A percentile compares a stretch with the other conserved stretches of the same genome.
phyloP scores from a whole-genome alignment of 2,113 vertebrate species.

The Bombycilla garrulus region DNA sequence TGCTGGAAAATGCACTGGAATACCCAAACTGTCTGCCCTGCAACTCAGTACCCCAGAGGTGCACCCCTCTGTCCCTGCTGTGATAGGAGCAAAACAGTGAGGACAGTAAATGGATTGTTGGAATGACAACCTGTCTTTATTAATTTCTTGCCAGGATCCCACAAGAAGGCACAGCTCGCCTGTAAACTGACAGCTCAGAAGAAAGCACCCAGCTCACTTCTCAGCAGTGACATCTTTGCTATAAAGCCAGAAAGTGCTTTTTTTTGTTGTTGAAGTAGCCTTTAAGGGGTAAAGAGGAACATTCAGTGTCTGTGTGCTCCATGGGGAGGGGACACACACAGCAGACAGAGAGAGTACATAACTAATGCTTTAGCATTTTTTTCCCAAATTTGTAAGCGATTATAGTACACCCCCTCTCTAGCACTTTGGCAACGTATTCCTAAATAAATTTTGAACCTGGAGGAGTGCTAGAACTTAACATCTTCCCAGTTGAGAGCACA shows the following conservation, averaged over 20 bases:
- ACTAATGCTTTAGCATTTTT: background rate
- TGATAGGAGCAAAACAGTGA: background rate
- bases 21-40: background rate
- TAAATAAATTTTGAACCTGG: background rate
- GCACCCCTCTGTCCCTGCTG: background rate
- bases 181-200: background rate
- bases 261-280: background rate
- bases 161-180: background rate
- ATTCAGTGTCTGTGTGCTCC: background rate
- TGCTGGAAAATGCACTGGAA: background rate
- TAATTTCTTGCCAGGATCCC: background rate
- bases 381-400: background rate
- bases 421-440: background rate
- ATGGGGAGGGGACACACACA: fast-evolving
- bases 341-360: background rate
- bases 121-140: background rate
- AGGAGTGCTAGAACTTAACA: background rate
- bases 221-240: background rate
- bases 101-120: background rate
- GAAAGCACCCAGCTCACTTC: background rate
- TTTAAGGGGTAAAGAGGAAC: background rate
- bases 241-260: background rate
- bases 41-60: background rate
- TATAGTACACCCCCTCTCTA: background rate
- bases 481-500: background rate